Evolutionary conservation across 2,888 invertebrate species (phyloP).

Genomic region (Stenoptilia bipunctidactyla): DNA sequence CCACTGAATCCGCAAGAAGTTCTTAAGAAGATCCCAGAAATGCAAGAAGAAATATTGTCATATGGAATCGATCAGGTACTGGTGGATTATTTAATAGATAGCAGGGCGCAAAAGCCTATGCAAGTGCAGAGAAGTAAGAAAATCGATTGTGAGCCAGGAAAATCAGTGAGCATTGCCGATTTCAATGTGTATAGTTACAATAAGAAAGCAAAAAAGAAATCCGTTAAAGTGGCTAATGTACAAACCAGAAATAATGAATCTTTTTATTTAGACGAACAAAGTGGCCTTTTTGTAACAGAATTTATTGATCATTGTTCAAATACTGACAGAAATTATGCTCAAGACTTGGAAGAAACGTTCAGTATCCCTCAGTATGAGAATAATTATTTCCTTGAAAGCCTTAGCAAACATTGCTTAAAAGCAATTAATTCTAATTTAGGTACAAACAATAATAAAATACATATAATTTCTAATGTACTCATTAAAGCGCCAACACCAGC

Average conservation of each 20-base stretch:
- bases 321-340: neutral
- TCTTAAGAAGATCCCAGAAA: neutral
- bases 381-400: neutral
- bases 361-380: neutral
- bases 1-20: neutral
- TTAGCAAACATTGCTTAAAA: neutral
- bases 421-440: neutral
- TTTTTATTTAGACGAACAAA: conserved; percentile 2
- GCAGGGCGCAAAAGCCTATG: neutral
- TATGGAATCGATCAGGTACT: neutral
- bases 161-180: neutral
- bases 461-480: conserved; percentile 1
- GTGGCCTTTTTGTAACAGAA: conserved; percentile 2
- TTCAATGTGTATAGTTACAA: neutral
- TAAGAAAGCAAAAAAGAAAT: neutral
- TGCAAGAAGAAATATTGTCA: neutral
- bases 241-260: neutral
- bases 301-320: neutral
- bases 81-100: neutral
- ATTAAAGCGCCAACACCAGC: conserved; percentile 2
- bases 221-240: neutral
- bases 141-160: neutral
- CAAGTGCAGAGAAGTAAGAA: neutral
- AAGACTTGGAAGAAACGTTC: neutral
- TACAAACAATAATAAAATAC: conserved; percentile 1